Evolutionary conservation across 2,113 vertebrate species (phyloP).

Genomic region (Clinocottus analis): DNA sequence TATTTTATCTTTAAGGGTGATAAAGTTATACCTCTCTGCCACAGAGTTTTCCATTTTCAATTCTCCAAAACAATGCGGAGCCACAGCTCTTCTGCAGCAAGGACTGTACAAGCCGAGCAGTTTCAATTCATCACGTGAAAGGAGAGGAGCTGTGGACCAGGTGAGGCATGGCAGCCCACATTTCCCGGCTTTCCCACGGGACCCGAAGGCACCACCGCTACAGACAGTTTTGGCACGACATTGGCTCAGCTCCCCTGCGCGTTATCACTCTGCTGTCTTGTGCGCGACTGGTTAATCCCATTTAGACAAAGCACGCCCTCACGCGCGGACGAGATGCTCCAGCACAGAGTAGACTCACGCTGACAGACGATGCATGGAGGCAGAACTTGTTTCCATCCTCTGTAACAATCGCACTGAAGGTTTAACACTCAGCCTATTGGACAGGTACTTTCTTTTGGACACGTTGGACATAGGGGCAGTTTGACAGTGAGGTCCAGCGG

Average conservation of each 20-base stretch:
- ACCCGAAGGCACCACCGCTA: conserved; percentile 46
- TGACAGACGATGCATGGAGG: background rate
- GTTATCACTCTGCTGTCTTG: conserved; percentile 12
- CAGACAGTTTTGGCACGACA: conserved; percentile 43
- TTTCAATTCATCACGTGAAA: background rate
- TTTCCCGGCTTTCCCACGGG: conserved; percentile 31
- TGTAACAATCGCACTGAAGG: background rate
- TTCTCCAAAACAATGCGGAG: background rate
- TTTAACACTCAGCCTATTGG: no score
- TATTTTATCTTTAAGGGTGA: background rate
- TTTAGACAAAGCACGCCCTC: background rate
- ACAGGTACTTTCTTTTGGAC: background rate
- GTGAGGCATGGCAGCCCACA: background rate
- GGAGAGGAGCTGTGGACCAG: background rate
- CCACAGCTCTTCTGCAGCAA: no score
- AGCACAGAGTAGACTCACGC: background rate
- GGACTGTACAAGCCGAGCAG: background rate
- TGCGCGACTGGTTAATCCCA: background rate
- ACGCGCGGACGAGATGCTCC: background rate
- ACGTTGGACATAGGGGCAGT: background rate
- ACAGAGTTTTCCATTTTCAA: background rate
- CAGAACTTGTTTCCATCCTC: background rate
- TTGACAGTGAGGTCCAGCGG: background rate
- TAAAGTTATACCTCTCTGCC: background rate
- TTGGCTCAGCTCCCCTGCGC: background rate